Conservation (phyloP, 2,113 vertebrate genomes). For the Salvelinus fontinalis region DNA sequence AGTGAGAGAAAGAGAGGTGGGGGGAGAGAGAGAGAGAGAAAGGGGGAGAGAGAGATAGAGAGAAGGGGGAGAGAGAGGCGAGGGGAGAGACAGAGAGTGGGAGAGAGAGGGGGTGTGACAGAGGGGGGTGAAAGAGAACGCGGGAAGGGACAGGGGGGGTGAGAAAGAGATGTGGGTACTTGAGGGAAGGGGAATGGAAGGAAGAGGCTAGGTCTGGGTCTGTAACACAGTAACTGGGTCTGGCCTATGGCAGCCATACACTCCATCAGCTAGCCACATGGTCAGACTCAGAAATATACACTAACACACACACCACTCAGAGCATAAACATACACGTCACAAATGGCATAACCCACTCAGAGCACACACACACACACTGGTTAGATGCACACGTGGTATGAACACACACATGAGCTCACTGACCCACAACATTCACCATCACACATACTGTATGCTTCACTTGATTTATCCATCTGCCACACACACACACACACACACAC, state of each 20-base stretch:
- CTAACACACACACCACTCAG: background rate
- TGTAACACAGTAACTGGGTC: too few species aligned
- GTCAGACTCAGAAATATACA: background rate
- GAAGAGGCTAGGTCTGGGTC: too few species aligned
- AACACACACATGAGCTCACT: conserved; percentile 13
- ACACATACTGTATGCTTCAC: conserved; percentile 6
- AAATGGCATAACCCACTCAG: too few species aligned
- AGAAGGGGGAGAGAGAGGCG: background rate
- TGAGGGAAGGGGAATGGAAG: background rate
- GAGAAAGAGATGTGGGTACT: conserved; percentile 3
- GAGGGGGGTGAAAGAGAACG: too few species aligned
- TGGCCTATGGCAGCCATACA: background rate
- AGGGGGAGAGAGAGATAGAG: background rate
- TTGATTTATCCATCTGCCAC: conserved; percentile 19
- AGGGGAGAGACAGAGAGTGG: too few species aligned
- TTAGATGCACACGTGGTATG: too few species aligned
- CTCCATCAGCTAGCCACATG: conserved; percentile 1
- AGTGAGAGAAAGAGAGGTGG: background rate
- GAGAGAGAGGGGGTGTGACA: too few species aligned
- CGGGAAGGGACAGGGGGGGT: too few species aligned
- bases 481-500: conserved; percentile 8
- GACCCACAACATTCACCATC: conserved; percentile 19
- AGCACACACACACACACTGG: background rate
- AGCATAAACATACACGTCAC: background rate
- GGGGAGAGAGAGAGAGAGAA: background rate